phyloP scores from a whole-genome alignment of 1,140 invertebrate species.

The Tetramorium simillimum region DNA sequence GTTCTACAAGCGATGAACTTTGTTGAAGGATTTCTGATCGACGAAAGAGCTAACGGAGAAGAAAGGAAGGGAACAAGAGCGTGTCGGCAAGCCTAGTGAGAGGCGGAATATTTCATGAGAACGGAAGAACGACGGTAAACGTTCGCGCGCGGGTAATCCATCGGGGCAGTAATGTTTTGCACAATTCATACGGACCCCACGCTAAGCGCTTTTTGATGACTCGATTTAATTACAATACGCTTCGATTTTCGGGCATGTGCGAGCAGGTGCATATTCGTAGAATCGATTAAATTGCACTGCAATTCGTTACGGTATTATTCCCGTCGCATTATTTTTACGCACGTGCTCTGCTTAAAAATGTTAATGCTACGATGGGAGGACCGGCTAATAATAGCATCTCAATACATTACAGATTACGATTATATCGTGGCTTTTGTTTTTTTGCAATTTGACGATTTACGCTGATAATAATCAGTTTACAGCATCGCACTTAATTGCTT shows the following conservation, averaged over 20 bases:
- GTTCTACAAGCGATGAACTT: slow-evolving; percentile 34
- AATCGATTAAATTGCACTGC: slow-evolving; percentile 44
- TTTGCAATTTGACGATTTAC: neutral
- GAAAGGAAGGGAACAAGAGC: neutral
- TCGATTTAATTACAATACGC: slow-evolving; percentile 53
- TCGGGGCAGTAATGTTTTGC: slow-evolving; percentile 50
- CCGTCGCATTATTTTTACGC: neutral
- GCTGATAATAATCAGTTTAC: neutral
- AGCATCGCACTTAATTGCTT: neutral
- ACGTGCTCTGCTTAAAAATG: slow-evolving; percentile 13
- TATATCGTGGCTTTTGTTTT: neutral
- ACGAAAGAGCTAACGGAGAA: slow-evolving; percentile 21
- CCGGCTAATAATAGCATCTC: neutral
- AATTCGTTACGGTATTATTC: slow-evolving; percentile 30
- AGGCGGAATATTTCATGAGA: slow-evolving; percentile 55
- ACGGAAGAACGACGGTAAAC: slow-evolving; percentile 39
- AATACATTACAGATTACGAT: neutral
- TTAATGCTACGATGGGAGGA: neutral
- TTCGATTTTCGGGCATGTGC: slow-evolving; percentile 42
- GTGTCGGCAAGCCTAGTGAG: slow-evolving; percentile 5
- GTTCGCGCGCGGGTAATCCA: slow-evolving; percentile 48
- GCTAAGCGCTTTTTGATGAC: slow-evolving; percentile 55
- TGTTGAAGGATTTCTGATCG: slow-evolving; percentile 52
- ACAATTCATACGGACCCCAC: slow-evolving; percentile 42
- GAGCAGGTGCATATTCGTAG: slow-evolving; percentile 1